Conservation (phyloP, 2,797 vertebrate species). For the Catostomus latipinnis region DNA sequence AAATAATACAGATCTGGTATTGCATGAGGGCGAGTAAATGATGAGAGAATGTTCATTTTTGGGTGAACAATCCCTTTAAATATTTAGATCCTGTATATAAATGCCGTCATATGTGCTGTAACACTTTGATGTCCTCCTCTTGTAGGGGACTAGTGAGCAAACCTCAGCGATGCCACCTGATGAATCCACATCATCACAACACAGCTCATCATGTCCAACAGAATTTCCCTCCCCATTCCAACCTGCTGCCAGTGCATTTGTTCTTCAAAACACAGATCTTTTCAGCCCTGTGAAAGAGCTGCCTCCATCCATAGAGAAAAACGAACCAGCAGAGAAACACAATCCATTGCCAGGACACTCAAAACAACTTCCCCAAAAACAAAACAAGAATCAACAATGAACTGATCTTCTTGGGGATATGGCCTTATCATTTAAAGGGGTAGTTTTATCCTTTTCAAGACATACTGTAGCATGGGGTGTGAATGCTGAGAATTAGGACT, state of each 20-base stretch:
- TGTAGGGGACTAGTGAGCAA: constrained; percentile 49
- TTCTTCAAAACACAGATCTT: constrained; percentile 20
- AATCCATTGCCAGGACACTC: constrained; percentile 13
- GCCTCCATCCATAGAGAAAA: not conserved
- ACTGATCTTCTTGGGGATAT: constrained; percentile 1
- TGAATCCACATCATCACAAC: constrained; percentile 17
- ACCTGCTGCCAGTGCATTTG: constrained; percentile 2
- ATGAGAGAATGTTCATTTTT: no score
- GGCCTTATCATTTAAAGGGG: constrained; percentile 27
- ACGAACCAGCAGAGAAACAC: constrained; percentile 11
- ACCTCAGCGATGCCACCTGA: constrained; percentile 40
- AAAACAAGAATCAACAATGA: constrained; percentile 13
- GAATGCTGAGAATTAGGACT: constrained; percentile 1
- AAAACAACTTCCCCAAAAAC: not conserved
- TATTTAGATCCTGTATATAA: no score
- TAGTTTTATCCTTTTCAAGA: not conserved
- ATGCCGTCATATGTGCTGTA: not conserved
- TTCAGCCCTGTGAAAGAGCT: constrained; percentile 18
- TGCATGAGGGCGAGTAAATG: no score
- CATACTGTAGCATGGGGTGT: not conserved
- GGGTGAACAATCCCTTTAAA: no score
- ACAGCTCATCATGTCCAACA: not conserved
- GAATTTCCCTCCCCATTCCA: constrained; percentile 20
- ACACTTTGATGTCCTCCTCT: constrained; percentile 13
- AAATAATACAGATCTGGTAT: no score